These are phyloP conservation scores for Teleogryllus occipitalis DNA, from an alignment of 1,140 invertebrate genomes.

Conservation along the genomic window DNA sequence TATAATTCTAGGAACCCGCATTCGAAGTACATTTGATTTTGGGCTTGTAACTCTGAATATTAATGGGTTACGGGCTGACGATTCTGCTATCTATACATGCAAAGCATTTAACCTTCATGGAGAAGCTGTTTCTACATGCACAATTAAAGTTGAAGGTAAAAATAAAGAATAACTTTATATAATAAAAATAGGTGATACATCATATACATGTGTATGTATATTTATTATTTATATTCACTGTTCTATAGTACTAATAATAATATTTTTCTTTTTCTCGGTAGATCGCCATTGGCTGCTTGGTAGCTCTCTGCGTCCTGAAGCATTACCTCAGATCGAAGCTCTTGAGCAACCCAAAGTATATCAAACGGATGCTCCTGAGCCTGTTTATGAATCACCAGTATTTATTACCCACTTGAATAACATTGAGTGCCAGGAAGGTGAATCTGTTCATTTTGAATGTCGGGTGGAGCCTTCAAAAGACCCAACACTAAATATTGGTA, in stretches of 20 bases:
- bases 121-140: slow-evolving; percentile 85
- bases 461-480: slow-evolving; percentile 89
- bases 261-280: slow-evolving; percentile 21
- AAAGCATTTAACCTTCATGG: slow-evolving; percentile 83
- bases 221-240: not conserved
- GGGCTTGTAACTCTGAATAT: slow-evolving; percentile 88
- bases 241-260: not conserved
- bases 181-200: not conserved
- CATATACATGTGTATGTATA: not conserved
- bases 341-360: slow-evolving; percentile 68
- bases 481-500: slow-evolving; percentile 77
- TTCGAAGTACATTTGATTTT: slow-evolving; percentile 87
- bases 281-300: slow-evolving; percentile 78
- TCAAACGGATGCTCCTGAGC: slow-evolving; percentile 57
- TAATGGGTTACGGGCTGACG: slow-evolving; percentile 73
- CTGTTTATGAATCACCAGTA: slow-evolving; percentile 72
- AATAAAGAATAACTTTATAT: not conserved
- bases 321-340: slow-evolving; percentile 73
- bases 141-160: slow-evolving; percentile 71
- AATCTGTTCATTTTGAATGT: slow-evolving; percentile 90
- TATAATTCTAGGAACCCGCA: slow-evolving; percentile 47
- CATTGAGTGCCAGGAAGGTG: slow-evolving; percentile 79
- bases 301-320: slow-evolving; percentile 85
- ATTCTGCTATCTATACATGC: slow-evolving; percentile 90
- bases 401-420: slow-evolving; percentile 88